phyloP scores from a whole-genome alignment of 2,797 vertebrate species.

The Neosalanx taihuensis region DNA sequence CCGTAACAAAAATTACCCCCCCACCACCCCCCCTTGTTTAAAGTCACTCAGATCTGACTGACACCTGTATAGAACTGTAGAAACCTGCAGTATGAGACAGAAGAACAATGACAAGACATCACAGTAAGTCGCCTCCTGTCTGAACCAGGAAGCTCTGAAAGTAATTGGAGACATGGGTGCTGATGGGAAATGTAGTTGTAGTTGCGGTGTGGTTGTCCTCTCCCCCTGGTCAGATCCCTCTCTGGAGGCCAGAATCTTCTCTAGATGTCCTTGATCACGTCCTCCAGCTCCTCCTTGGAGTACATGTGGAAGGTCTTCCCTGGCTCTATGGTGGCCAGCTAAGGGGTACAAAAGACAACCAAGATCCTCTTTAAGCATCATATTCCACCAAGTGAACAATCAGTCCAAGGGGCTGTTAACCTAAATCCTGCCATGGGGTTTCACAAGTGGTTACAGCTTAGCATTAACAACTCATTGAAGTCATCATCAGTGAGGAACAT shows the following conservation, averaged over 20 bases:
- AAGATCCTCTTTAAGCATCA: background rate
- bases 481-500: too few species aligned
- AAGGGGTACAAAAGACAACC: constrained; percentile 16
- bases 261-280: constrained; percentile 98
- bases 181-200: constrained; percentile 50
- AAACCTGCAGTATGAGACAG: constrained; percentile 56
- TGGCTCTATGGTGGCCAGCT: constrained; percentile 95
- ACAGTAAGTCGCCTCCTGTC: constrained; percentile 58
- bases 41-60: constrained; percentile 52
- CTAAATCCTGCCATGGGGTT: background rate
- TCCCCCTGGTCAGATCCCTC: constrained; percentile 16
- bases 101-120: constrained; percentile 50
- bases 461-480: background rate
- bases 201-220: constrained; percentile 30
- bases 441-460: background rate
- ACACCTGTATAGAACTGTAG: constrained; percentile 58
- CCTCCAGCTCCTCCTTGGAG: constrained; percentile 98
- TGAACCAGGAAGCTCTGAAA: constrained; percentile 48
- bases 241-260: constrained; percentile 47
- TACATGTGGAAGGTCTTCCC: constrained; percentile 99
- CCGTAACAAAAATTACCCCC: constrained; percentile 70
- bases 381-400: background rate
- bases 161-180: constrained; percentile 46
- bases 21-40: constrained; percentile 22
- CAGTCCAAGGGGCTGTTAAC: too few species aligned